A percentile compares a stretch with the other conserved stretches of the same genome.
These are phyloP conservation scores for Anagyrus pseudococci DNA, from an alignment of 2,888 invertebrate genomes.

Conservation along the genomic window DNA sequence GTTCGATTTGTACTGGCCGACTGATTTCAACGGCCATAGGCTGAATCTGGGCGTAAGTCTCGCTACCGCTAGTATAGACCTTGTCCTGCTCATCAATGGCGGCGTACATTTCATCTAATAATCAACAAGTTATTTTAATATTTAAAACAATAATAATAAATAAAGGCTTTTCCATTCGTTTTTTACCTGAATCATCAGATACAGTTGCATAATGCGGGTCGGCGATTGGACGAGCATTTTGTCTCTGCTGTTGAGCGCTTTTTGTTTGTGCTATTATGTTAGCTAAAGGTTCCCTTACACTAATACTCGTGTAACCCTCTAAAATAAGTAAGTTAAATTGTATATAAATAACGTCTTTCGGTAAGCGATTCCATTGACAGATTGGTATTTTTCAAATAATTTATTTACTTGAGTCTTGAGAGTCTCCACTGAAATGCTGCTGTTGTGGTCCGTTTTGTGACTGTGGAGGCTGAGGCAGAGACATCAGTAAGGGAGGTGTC, in stretches of 20 bases:
- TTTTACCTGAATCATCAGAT: conserved; percentile 88
- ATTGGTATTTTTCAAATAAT: conserved; percentile 1
- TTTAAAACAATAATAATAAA: too few relatives aligned
- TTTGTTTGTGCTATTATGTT: conserved; percentile 74
- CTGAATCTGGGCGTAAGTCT: conserved; percentile 86
- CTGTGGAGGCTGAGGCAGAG: conserved; percentile 52
- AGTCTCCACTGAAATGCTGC: conserved; percentile 87
- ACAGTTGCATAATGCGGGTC: conserved; percentile 89
- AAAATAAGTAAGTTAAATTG: conserved; percentile 54
- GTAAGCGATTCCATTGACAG: not conserved
- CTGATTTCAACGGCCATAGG: conserved; percentile 63
- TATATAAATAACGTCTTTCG: conserved; percentile 17
- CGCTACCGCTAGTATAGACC: conserved; percentile 79
- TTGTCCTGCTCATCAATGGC: conserved; percentile 80
- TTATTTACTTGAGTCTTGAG: conserved; percentile 67
- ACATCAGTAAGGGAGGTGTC: conserved; percentile 76
- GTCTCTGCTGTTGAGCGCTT: conserved; percentile 58
- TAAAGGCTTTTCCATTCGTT: too few relatives aligned
- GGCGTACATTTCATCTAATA: conserved; percentile 85
- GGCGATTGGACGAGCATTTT: conserved; percentile 51
- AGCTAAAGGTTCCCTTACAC: conserved; percentile 86
- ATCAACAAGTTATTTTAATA: not conserved
- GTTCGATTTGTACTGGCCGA: conserved; percentile 54
- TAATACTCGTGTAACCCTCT: conserved; percentile 93
- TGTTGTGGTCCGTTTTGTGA: conserved; percentile 55